Conservation (phyloP, 2,888 invertebrate species). For the Amphiduros pacificus region DNA sequence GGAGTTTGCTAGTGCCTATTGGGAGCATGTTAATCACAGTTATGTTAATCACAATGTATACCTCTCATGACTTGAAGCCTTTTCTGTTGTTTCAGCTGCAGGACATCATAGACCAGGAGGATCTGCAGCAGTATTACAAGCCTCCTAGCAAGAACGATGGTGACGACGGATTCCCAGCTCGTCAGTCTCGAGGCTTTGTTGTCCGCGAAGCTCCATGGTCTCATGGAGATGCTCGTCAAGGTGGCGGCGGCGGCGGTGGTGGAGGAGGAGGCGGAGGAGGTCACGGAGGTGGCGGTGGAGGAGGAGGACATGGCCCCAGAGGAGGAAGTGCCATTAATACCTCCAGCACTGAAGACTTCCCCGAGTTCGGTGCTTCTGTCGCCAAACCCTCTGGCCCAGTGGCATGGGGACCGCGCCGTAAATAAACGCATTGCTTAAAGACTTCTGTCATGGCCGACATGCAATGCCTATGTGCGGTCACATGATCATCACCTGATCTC, state of each 20-base stretch:
- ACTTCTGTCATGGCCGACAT: no score
- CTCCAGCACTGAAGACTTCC: conserved; percentile 59
- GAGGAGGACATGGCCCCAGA: no score
- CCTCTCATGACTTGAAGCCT: not conserved
- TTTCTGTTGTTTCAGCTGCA: conserved; percentile 52
- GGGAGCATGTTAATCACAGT: no score
- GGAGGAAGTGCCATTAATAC: conserved; percentile 36
- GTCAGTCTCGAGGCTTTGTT: conserved; percentile 43
- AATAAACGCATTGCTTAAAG: not conserved
- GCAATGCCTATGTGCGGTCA: no score
- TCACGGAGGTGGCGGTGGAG: no score
- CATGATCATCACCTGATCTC: no score
- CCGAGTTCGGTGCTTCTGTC: conserved; percentile 30
- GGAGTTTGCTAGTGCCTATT: no score
- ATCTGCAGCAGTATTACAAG: conserved; percentile 47
- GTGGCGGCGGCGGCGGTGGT: no score
- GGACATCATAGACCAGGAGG: conserved; percentile 57
- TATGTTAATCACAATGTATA: not conserved
- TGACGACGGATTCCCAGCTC: conserved; percentile 10
- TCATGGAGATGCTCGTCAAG: no score
- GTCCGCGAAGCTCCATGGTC: conserved; percentile 59
- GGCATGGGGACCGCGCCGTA: conserved; percentile 26
- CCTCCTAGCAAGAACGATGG: conserved; percentile 43
- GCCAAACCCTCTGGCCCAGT: conserved; percentile 4
- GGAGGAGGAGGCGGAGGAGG: no score